Percentiles rank a stretch among this genome's conserved stretches.
Evolutionary conservation across 2,797 vertebrate genomes (phyloP).

Genomic region (Myotis myotis): DNA sequence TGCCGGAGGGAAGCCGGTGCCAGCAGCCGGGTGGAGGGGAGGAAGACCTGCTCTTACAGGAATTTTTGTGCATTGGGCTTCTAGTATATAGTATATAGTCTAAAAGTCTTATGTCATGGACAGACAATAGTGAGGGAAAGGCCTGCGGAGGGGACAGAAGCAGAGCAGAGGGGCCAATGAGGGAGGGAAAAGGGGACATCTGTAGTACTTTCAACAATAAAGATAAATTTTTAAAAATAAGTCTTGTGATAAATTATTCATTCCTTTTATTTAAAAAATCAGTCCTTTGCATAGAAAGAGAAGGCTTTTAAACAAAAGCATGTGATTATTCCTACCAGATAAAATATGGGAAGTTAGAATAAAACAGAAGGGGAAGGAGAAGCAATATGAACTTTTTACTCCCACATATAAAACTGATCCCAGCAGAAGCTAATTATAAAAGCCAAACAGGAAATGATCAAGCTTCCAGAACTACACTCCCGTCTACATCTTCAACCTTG

Average conservation of each 20-base stretch:
- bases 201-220: no score
- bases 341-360: neutral
- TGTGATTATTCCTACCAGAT: neutral
- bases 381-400: neutral
- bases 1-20: no score
- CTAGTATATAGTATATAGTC: neutral
- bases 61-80: no score
- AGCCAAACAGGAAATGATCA: neutral
- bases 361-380: neutral
- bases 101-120: neutral
- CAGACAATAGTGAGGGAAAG: no score
- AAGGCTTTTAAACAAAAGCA: slow-evolving; percentile 8
- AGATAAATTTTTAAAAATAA: no score
- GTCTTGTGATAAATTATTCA: neutral
- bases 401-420: neutral
- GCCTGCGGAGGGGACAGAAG: no score
- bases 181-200: no score
- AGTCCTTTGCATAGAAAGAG: neutral
- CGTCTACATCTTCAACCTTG: neutral
- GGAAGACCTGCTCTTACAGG: no score
- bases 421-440: neutral
- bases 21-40: no score
- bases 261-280: neutral
- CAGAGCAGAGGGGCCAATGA: no score
- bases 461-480: neutral